Base-by-base conservation (phyloP, 2,113 vertebrate species). In the Hucho hucho region DNA sequence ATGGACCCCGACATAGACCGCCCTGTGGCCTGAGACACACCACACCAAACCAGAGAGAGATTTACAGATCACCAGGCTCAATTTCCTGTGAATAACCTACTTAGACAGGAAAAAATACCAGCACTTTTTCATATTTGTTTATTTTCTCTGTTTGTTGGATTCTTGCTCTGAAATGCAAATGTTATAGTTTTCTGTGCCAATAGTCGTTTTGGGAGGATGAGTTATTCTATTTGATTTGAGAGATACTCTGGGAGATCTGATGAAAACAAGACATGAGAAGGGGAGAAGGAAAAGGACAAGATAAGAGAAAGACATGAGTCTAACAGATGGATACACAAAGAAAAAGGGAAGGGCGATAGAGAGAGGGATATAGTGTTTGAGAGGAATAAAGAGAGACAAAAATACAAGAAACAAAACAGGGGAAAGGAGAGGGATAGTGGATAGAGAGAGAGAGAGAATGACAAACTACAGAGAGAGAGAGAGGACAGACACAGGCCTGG, bases 1-100 rank as follows among this genome's bases (percentile, higher is more conserved):
- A 0, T 98, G 97, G 82, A 98, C 96, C 16, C 97, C 97, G 71
- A 98, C 94, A 29, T 97, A 98, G 14, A 98, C 95, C 64, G 97
- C 96, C 92, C 96, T 94, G 87, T 98, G 97, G 81, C 95, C 97
- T 98, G 82, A 26, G 7, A 32, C 58, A 61, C 58, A 61, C 7
- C n/a, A 61, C 20, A 61, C 16, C n/a, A 61, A 9, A 61, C 9
- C 58, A 43, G 37, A 43, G 37, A 32, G 32, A 43, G 37, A 43
- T 53, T 53, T 43, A 43, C 37, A 43, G 12, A 18, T 18, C 1
- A 18, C 12, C 49, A 18, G 49, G 16, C 5, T 18, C 49, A 4
- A 53, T 53, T 53, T 53, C 49, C 49, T 53, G 49, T 53, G 49
- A 53, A 53, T 18, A 53, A 53, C 49, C 49, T 53, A 53, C 49